Base-by-base conservation (phyloP, 1,140 invertebrate species). In the Aphaenogaster rudis region DNA sequence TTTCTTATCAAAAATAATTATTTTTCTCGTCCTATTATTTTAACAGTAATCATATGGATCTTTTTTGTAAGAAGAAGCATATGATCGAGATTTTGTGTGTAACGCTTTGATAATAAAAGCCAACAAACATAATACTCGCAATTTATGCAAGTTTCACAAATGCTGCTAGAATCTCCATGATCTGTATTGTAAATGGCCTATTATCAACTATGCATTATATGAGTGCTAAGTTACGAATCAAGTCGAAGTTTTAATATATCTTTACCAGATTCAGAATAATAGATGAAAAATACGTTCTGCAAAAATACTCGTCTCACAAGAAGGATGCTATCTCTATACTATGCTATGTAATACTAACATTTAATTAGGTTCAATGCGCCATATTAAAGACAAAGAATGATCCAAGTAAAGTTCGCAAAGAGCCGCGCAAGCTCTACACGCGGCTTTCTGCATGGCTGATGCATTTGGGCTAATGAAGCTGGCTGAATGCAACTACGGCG, bases 381-480 rank as follows among this genome's bases (percentile, higher is more conserved):
- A 11, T 28, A 82, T 54, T 72, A 69, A 48, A 72, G 11, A 81
- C 21, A 71, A 69, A 71, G 39, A 82, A 82, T 9, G 6, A 71
- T 45, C n/a, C 17, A 28, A 21, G 39, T 9, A n/a, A 72, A 82
- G 21, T 82, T 72, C 11, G n/a, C 21, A 74, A 36, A 74, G 71
- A 15, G 17, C 50, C 15, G 4, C 7, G 15, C 42, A 15, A 57
- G 36, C 15, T 78, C 42, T 42, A 17, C 4, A 36, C 15, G 17
- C 8, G 21, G 52, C 69, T 74, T 6, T 84, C 54, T 67, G 28
- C 42, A 63, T 74, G 54, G 28, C 54, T 84, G 80, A 74, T 63
- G 80, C 45, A 84, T 84, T 61, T 74, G 42, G 42, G 6, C 54
- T 82, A 82, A 84, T 84, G 69, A 74, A 61, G 61, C 33, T 15